These are phyloP conservation scores for Emydura subglobosa DNA, from an alignment of 2,113 vertebrate genomes.

Conservation along the genomic window DNA sequence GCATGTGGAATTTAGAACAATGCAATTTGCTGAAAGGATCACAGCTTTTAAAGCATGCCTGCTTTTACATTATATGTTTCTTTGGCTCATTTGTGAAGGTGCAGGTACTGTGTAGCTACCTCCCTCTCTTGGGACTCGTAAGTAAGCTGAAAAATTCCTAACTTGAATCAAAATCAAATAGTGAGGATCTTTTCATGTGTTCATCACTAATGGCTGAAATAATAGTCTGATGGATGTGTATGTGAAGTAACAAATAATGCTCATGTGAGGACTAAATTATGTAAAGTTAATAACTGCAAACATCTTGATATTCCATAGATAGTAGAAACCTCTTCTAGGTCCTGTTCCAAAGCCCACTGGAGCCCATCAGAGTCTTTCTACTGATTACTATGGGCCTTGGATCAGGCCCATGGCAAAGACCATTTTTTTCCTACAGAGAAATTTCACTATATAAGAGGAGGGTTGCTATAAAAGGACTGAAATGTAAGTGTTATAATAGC, in stretches of 20 bases:
- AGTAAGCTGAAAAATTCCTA: neutral
- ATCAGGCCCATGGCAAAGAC: neutral
- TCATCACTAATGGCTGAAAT: neutral
- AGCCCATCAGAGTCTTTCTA: neutral
- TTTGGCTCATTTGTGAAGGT: neutral
- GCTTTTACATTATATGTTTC: neutral
- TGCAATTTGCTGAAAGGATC: neutral
- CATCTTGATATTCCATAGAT: neutral
- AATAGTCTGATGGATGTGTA: neutral
- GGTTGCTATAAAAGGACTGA: neutral
- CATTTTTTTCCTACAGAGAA: neutral
- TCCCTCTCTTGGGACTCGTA: neutral
- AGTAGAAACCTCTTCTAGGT: neutral
- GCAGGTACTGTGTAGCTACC: neutral
- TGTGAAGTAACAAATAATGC: neutral
- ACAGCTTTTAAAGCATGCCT: neutral
- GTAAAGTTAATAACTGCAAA: neutral
- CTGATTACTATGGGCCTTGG: neutral
- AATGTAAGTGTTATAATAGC: neutral
- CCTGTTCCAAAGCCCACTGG: neutral
- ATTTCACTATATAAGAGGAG: neutral
- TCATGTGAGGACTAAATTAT: neutral
- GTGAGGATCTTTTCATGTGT: fast-evolving
- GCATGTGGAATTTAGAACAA: neutral
- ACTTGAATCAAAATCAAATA: neutral